phyloP scores from a whole-genome alignment of 2,888 invertebrate genomes.

The Ryuthela nishihirai region DNA sequence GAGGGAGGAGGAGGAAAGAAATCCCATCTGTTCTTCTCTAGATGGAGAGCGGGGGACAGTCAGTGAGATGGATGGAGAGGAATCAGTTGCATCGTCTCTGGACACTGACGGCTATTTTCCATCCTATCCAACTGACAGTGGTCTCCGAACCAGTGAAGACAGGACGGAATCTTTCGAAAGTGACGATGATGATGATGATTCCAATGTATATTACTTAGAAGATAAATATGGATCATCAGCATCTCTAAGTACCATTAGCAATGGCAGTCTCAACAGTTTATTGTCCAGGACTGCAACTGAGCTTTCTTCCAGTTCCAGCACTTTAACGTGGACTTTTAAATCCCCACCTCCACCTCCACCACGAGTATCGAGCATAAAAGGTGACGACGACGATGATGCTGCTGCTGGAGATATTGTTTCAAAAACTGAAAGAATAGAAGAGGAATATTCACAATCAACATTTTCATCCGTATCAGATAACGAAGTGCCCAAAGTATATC shows the following conservation, averaged over 20 bases:
- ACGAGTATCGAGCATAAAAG: constrained; percentile 38
- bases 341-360: constrained; percentile 42
- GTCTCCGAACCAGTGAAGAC: constrained; percentile 59
- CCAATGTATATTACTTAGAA: constrained; percentile 5
- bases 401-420: too few relatives aligned
- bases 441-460: too few relatives aligned
- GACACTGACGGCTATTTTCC: constrained; percentile 97
- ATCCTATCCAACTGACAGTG: constrained; percentile 93
- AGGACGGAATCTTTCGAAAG: constrained; percentile 7
- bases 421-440: too few relatives aligned
- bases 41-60: neutral
- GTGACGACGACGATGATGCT: too few relatives aligned
- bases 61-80: constrained; percentile 68
- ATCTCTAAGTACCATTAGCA: constrained; percentile 37
- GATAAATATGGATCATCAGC: constrained; percentile 23
- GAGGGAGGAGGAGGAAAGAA: too few relatives aligned
- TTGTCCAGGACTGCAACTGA: constrained; percentile 40
- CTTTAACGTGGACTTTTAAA: constrained; percentile 5
- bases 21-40: too few relatives aligned
- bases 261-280: constrained; percentile 41
- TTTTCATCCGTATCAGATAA: too few relatives aligned
- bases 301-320: constrained; percentile 34
- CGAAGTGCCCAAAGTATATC: too few relatives aligned
- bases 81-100: constrained; percentile 89
- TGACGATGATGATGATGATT: constrained; percentile 20